A percentile compares a stretch with the other conserved stretches of the same genome.
These are phyloP conservation scores for Lycopodina hypogea DNA, from an alignment of 37 sponge, comb jelly and placozoan species.

Conservation along the genomic window DNA sequence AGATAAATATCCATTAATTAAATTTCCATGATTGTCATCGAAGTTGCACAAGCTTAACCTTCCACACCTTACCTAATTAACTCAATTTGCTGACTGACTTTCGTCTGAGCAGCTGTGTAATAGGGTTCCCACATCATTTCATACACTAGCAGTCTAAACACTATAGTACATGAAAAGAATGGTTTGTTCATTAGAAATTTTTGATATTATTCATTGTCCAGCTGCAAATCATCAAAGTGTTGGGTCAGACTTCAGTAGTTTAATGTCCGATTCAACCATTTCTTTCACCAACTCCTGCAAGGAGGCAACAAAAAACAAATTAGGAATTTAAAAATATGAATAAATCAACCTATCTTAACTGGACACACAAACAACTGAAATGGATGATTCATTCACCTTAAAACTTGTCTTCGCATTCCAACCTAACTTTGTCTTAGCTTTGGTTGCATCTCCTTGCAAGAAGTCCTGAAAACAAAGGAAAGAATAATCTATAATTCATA, in stretches of 20 bases:
- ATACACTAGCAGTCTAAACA: too few species aligned
- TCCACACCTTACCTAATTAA: too few species aligned
- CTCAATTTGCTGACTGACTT: too few species aligned
- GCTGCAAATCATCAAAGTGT: too few species aligned
- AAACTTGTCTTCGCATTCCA: conserved; percentile 74
- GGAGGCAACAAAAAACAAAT: background rate
- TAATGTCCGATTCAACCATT: conserved; percentile 77
- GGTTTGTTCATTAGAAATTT: too few species aligned
- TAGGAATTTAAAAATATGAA: background rate
- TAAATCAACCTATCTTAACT: background rate
- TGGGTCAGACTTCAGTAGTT: conserved; percentile 68
- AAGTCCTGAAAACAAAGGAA: conserved; percentile 48
- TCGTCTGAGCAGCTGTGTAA: too few species aligned
- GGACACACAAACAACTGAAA: background rate
- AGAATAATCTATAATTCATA: background rate
- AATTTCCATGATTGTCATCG: too few species aligned
- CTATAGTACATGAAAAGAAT: too few species aligned
- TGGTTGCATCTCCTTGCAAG: conserved; percentile 78
- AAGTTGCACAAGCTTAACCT: too few species aligned
- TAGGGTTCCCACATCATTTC: too few species aligned
- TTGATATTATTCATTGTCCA: too few species aligned
- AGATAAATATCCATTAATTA: too few species aligned
- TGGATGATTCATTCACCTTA: background rate
- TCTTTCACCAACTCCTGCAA: conserved; percentile 81
- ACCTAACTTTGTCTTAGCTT: conserved; percentile 61